phyloP scores from a whole-genome alignment of 2,888 invertebrate species.

The Fragum fragum region DNA sequence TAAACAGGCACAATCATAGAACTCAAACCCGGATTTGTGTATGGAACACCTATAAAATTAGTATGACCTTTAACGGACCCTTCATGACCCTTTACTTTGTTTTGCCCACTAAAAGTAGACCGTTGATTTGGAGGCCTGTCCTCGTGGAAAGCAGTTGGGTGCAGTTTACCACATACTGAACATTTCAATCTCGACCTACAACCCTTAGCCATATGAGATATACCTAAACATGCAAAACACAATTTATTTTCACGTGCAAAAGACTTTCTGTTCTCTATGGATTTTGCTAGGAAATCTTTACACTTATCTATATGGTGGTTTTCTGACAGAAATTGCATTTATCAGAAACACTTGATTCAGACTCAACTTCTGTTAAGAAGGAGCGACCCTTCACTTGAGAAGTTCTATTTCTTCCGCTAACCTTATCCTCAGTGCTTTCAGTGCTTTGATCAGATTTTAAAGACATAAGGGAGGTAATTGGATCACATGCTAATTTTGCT shows the following conservation, averaged over 20 bases:
- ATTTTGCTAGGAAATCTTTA: not conserved
- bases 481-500: slow-evolving; percentile 9
- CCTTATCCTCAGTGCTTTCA: not conserved
- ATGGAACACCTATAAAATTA: slow-evolving; percentile 59
- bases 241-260: not conserved
- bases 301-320: not conserved
- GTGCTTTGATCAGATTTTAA: not conserved
- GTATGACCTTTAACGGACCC: too few relatives aligned
- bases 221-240: slow-evolving; percentile 56
- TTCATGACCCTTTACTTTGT: too few relatives aligned
- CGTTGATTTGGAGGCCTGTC: slow-evolving; percentile 25
- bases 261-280: not conserved
- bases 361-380: not conserved
- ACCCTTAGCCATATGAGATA: slow-evolving; percentile 61
- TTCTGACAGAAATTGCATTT: not conserved
- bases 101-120: not conserved
- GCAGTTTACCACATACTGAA: slow-evolving; percentile 49
- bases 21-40: slow-evolving; percentile 44
- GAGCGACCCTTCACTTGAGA: not conserved
- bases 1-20: slow-evolving; percentile 57
- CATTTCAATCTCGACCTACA: slow-evolving; percentile 56
- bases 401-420: not conserved
- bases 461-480: not conserved
- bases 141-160: slow-evolving; percentile 64
- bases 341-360: not conserved